phyloP scores from a whole-genome alignment of 2,888 invertebrate genomes.

The Priapulus caudatus region DNA sequence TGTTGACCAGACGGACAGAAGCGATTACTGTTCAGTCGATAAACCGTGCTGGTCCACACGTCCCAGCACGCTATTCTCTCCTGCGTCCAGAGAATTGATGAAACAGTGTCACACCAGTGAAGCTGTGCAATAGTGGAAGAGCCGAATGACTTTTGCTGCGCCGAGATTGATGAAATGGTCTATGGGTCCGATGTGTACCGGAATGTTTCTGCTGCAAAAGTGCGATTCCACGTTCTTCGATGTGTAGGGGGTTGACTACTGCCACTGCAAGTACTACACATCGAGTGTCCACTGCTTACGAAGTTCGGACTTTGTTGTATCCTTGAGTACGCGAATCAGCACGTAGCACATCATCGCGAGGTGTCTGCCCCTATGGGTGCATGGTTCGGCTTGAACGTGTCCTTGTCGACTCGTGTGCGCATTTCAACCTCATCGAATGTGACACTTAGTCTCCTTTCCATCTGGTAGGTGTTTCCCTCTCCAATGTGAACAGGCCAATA shows the following conservation, averaged over 20 bases:
- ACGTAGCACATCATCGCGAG: slow-evolving; percentile 15
- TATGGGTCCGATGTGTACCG: background rate
- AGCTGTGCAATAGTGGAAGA: slow-evolving; percentile 12
- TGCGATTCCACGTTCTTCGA: background rate
- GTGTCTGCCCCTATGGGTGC: slow-evolving; percentile 18
- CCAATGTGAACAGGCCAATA: no score
- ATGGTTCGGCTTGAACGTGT: no score
- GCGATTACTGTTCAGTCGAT: no score
- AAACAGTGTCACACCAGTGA: slow-evolving; percentile 16
- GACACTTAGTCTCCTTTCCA: no score
- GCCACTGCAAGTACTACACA: slow-evolving; percentile 16
- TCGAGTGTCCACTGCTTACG: slow-evolving; percentile 20
- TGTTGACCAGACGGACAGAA: no score
- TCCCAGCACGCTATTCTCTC: slow-evolving; percentile 13
- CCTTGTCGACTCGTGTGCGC: no score
- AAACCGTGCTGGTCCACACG: background rate
- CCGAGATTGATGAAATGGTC: slow-evolving; percentile 9
- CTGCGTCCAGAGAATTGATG: slow-evolving; percentile 13
- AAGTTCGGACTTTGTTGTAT: slow-evolving; percentile 11
- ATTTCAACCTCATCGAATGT: no score
- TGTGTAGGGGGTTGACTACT: background rate
- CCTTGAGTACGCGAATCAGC: slow-evolving; percentile 11
- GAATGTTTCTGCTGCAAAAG: slow-evolving; percentile 6
- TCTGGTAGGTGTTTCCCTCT: no score
- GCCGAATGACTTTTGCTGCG: background rate